These are phyloP conservation scores for Leucoma salicis DNA, from an alignment of 2,888 invertebrate genomes.

Conservation along the genomic window DNA sequence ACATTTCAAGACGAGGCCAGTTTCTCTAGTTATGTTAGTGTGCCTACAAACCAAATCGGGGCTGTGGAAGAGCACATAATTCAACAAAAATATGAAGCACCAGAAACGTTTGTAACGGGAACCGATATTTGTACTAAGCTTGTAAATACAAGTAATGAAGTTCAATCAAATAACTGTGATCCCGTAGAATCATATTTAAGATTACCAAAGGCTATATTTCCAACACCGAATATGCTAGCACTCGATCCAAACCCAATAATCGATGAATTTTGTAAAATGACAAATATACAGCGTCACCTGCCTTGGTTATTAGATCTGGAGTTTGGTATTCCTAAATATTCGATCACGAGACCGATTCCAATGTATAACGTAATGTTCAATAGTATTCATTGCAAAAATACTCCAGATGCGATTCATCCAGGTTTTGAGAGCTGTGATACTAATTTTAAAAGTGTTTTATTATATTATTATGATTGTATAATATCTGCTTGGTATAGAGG, in stretches of 20 bases:
- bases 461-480: constrained; percentile 60
- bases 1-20: constrained; percentile 1
- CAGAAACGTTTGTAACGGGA: too few relatives aligned
- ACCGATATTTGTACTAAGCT: too few relatives aligned
- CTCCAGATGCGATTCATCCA: constrained; percentile 57
- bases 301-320: constrained; percentile 64
- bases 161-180: constrained; percentile 16
- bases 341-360: constrained; percentile 49
- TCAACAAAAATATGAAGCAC: too few relatives aligned
- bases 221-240: constrained; percentile 45
- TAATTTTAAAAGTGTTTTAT: constrained; percentile 47
- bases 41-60: too few relatives aligned
- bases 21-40: neutral
- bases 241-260: constrained; percentile 61
- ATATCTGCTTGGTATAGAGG: constrained; percentile 60
- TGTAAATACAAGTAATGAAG: neutral
- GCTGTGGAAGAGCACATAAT: too few relatives aligned
- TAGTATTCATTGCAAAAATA: constrained; percentile 55
- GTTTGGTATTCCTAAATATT: constrained; percentile 51
- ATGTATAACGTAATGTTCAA: constrained; percentile 55
- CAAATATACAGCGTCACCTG: constrained; percentile 37
- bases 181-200: constrained; percentile 45
- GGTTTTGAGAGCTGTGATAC: constrained; percentile 55
- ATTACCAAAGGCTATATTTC: constrained; percentile 56
- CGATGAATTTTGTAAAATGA: constrained; percentile 56